Conservation (phyloP, 2,888 invertebrate species). For the Coelinius sp. region DNA sequence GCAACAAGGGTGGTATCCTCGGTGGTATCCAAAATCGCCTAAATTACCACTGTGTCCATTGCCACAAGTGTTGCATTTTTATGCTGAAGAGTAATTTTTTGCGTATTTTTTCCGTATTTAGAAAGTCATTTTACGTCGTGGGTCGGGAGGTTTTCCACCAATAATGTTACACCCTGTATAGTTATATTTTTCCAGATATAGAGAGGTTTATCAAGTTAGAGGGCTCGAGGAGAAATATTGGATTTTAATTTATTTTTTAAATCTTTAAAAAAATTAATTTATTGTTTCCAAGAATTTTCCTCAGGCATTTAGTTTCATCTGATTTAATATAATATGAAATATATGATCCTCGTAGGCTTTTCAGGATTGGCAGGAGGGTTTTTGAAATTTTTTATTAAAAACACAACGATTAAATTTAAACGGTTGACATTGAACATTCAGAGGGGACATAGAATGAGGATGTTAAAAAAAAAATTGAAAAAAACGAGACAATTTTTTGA, state of each 20-base stretch:
- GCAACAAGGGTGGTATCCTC: too few species aligned
- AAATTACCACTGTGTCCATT: too few species aligned
- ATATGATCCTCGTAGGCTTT: conserved; percentile 17
- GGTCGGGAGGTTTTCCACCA: too few species aligned
- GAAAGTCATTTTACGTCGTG: too few species aligned
- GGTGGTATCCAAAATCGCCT: too few species aligned
- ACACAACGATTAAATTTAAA: conserved; percentile 59
- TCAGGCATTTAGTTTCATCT: background rate
- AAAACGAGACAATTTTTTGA: background rate
- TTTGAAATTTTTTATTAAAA: conserved; percentile 41
- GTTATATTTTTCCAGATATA: conserved; percentile 18
- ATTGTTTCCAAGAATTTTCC: background rate
- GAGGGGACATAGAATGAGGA: conserved; percentile 53
- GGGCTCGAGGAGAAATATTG: conserved; percentile 41
- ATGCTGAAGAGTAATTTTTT: too few species aligned
- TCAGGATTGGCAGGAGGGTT: conserved; percentile 10
- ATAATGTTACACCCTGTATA: background rate
- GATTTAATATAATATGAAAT: background rate
- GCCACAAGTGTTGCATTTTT: too few species aligned
- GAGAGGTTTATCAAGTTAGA: conserved; percentile 43
- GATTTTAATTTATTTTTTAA: background rate
- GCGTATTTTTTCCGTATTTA: too few species aligned
- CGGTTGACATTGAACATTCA: conserved; percentile 63
- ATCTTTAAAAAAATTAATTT: background rate
- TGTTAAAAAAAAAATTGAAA: conserved; percentile 19